Evolutionary conservation across 2,113 vertebrate species (phyloP), one percentile per base, ranked within the genome.

Genomic region (Enhydra lutris): DNA sequence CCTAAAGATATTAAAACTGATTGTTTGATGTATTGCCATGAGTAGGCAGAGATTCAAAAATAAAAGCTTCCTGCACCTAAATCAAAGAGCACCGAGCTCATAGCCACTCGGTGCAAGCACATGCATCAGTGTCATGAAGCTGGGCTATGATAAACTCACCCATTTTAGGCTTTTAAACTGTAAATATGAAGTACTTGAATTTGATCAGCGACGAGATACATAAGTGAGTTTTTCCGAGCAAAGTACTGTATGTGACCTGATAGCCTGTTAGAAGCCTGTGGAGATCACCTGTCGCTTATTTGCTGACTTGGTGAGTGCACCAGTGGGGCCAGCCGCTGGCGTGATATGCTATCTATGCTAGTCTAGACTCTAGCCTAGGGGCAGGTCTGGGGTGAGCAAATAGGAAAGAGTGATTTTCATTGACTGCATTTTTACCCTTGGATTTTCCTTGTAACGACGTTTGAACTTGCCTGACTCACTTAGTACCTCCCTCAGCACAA

Each of bases 1-100:
- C 98, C 98, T 99, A 99, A 99, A 99, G 98, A 99, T 99, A 99
- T 99, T 99, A 99, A 98, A 99, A 98, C 98, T 98, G 98, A 99
- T 99, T 99, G 98, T 99, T 99, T 99, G 98, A 99, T 98, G 95
- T 98, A 98, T 98, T 98, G 98, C 98, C 98, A 90, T 83, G 98
- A 98, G 98, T 98, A 98, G 96, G 97, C 97, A 98, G 98, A 98
- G 98, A 99, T 98, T 99, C 98, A 98, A 98, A 98, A 99, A 99
- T 98, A 99, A 99, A 99, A 98, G 98, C 98, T 98, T 98, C 98
- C 97, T 98, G 98, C 98, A 98, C 98, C 98, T 98, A 98, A 96
- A 98, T 98, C 97, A 97, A 98, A 98, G 98, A 71, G 97, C 97
- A 95, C 96, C 97, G 80, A 98, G 98, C 97, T 98, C 98, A 97